Percentiles rank a stretch among this genome's conserved stretches.
Conservation (phyloP, 2,113 vertebrate genomes). For the Ahaetulla prasina region DNA sequence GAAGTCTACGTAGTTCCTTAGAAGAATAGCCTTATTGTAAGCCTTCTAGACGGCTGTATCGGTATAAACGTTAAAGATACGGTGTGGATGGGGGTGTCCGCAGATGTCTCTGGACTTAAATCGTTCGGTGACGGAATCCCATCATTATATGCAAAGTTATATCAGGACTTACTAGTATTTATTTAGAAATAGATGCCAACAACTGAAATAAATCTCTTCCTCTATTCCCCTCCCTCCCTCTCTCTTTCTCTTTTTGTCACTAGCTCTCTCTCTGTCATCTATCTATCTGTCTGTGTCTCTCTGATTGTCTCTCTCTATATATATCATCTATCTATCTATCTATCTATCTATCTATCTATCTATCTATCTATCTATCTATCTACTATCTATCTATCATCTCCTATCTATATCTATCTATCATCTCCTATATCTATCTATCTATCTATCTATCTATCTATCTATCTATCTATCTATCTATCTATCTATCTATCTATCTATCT, state of each 20-base stretch:
- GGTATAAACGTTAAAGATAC: constrained; percentile 73
- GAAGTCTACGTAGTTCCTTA: constrained; percentile 70
- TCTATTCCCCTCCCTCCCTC: not conserved
- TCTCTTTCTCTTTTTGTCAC: not conserved
- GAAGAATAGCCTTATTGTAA: constrained; percentile 65
- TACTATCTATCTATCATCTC: too few species aligned
- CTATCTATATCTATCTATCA: too few species aligned
- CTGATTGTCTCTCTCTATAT: too few species aligned
- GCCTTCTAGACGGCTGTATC: constrained; percentile 77
- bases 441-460: too few species aligned
- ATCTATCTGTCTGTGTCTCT: too few species aligned
- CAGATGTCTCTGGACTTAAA: constrained; percentile 68
- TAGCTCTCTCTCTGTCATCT: too few species aligned
- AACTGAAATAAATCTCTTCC: constrained; percentile 57
- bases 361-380: too few species aligned
- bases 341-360: too few species aligned
- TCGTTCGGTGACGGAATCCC: constrained; percentile 67
- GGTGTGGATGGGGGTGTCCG: constrained; percentile 45
- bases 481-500: too few species aligned
- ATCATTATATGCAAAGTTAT: constrained; percentile 67
- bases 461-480: too few species aligned
- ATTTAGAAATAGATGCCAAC: constrained; percentile 28
- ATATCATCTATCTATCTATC: too few species aligned
- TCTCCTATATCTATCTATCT: too few species aligned
- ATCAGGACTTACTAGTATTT: constrained; percentile 44